Base-by-base conservation (phyloP, 2,888 invertebrate genomes). In the Trichogramma evanescens region DNA sequence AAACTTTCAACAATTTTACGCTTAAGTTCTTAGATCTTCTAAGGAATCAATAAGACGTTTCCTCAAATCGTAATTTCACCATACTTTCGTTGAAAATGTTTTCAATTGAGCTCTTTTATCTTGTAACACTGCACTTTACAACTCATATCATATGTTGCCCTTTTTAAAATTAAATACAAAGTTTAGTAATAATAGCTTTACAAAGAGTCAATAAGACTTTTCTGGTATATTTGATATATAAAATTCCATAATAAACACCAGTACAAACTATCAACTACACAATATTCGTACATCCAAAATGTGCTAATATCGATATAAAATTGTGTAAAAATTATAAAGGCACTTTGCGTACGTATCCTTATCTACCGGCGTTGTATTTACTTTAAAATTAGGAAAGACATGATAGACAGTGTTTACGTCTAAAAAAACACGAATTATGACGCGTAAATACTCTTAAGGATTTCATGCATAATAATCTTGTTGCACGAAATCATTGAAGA, bases 401-500 rank as follows among this genome's bases (percentile, higher is more conserved):
- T 45, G 59, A 59, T 59, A 56, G 26, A 63, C 4, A 52, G 49
- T 49, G 7, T 44, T 38, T 44, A 46, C 42, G 42, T 59, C 49
- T 62, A 56, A 63, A 61, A 63, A 61, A 59, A 59, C 39, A 59
- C 59, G 56, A 6, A 44, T 59, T n/a, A 40, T 50, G 46, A 13
- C 52, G 7, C 48, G 57, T 38, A 58, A 59, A 56, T 46, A 44
- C 39, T 49, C 44, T 54, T 26, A 8, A 8, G 5, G 45, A 48
- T 54, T 43, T 5, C 13, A 48, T 50, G 42, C 44, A 54, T 39
- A 43, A 58, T 51, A 6, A 45, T 52, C 43, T n/a, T 40, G 43
- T 51, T 61, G 65, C 65, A 65, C 65, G 65, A 65, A 65, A 65
- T 65, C 65, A 65, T 65, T 65, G 26, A 26, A 65, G 63, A 61